Evolutionary conservation across 2,888 invertebrate species (phyloP), one percentile per base, ranked within the genome.

Genomic region (Leucophenga montana): DNA sequence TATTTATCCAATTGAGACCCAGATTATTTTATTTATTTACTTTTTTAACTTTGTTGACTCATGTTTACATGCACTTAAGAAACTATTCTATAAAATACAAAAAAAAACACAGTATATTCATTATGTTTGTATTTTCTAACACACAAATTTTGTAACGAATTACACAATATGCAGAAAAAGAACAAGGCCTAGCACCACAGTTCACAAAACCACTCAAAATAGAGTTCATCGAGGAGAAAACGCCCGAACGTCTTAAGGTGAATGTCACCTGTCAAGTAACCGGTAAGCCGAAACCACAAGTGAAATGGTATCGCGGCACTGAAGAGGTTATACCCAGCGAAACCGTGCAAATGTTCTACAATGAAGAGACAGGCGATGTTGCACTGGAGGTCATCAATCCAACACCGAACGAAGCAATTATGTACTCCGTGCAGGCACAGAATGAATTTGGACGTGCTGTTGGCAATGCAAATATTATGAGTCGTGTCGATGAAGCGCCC

Each of bases 401-500:
- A 44, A 91, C 90, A 2, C 88, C 91, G 1, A 91, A 93, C 77
- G 94, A 94, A 83, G 92, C 93, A 77, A 91, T 92, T 0, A 90
- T 93, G 68, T 95, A 93, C 86, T 91, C 92, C 53, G 92, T 95
- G 57, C 90, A 91, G 84, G 95, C 94, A 6, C 90, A 91, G 70
- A 95, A 95, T 86, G 91, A 92, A 82, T 93, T 92, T 82, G 95
- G 95, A 6, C 90, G 91, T 72, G 94, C 94, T 1, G 91, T 93
- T 85, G 94, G 93, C 80, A 91, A 93, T 81, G 93, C 94, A 8
- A 94, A 94, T 86, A 90, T 95, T 44, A 89, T 94, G 53, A 91
- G 91, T 90, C 81, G 89, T 85, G 80, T 87, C 82, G 71, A 90
- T 88, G 73, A 88, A 68, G 77, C 71, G 8, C 75, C 83, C 68